Percentiles rank a stretch among this genome's conserved stretches.
These are phyloP conservation scores for Melanotus villosus DNA, from an alignment of 2,888 invertebrate genomes.

Conservation along the genomic window DNA sequence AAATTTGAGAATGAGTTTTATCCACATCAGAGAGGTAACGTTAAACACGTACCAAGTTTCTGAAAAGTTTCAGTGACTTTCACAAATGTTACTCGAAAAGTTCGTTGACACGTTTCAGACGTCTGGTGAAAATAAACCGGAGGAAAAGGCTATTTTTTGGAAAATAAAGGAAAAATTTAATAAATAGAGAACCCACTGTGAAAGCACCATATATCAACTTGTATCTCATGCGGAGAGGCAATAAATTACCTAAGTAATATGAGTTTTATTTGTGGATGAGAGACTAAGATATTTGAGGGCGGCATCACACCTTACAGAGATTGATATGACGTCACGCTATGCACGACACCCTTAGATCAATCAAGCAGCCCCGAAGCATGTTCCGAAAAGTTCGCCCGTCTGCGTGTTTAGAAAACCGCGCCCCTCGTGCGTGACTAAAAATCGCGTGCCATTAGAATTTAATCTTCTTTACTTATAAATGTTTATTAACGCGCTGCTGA, in stretches of 20 bases:
- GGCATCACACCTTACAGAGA: conserved; percentile 57
- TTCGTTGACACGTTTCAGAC: conserved; percentile 25
- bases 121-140: conserved; percentile 3
- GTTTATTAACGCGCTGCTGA: conserved; percentile 46
- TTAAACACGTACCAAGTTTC: conserved; percentile 19
- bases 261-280: conserved; percentile 60
- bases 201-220: conserved; percentile 55
- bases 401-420: conserved; percentile 46
- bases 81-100: conserved; percentile 21
- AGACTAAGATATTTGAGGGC: conserved; percentile 57
- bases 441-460: conserved; percentile 51
- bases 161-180: conserved; percentile 46
- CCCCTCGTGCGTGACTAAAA: conserved; percentile 37
- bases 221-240: conserved; percentile 60
- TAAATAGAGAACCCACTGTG: conserved; percentile 41
- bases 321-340: conserved; percentile 60
- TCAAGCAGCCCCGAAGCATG: conserved; percentile 54
- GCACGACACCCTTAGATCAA: conserved; percentile 59
- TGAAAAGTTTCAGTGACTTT: conserved; percentile 5
- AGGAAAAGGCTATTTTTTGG: conserved; percentile 16
- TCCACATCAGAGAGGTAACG: not conserved
- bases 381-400: conserved; percentile 44
- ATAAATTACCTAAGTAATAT: conserved; percentile 61
- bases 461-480: conserved; percentile 50
- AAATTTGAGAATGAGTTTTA: not conserved